These are phyloP conservation scores for Arothron firmamentum DNA, from an alignment of 2,113 vertebrate species.

Conservation along the genomic window DNA sequence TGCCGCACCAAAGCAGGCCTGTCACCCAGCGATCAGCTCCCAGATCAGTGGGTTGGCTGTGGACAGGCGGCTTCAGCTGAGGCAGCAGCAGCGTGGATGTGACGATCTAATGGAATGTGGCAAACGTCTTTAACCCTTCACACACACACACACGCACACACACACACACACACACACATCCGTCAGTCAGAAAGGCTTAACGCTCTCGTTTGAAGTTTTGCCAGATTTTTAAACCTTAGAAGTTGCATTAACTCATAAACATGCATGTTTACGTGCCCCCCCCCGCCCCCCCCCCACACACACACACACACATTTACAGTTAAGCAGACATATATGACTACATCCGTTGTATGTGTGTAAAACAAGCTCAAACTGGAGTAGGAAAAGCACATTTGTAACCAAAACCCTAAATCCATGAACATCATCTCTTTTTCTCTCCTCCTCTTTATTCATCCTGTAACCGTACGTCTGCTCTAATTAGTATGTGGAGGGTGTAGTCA, in stretches of 20 bases:
- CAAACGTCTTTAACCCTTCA: conserved; percentile 38
- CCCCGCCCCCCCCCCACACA: background rate
- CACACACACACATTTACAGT: conserved; percentile 2
- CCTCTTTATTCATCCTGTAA: too few relatives aligned
- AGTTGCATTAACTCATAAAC: conserved; percentile 41
- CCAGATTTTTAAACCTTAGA: conserved; percentile 40
- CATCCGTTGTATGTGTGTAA: background rate
- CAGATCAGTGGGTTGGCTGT: conserved; percentile 54
- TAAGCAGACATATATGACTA: conserved; percentile 4
- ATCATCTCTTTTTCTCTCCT: too few relatives aligned
- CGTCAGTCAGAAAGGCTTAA: conserved; percentile 50
- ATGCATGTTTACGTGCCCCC: background rate
- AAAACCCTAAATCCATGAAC: too few relatives aligned
- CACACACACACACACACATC: conserved; percentile 26
- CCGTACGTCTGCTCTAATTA: too few relatives aligned
- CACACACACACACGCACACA: conserved; percentile 16
- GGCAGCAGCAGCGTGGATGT: conserved; percentile 51
- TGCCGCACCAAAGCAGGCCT: conserved; percentile 40
- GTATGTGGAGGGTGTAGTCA: too few relatives aligned
- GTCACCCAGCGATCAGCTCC: conserved; percentile 50
- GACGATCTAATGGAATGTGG: conserved; percentile 48
- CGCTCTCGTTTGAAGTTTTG: conserved; percentile 43
- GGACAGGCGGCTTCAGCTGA: conserved; percentile 53
- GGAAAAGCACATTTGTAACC: too few relatives aligned
- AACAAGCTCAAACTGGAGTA: too few relatives aligned